Evolutionary conservation across 2,888 invertebrate species (phyloP).

Genomic region (Tromatobia lineatoria): DNA sequence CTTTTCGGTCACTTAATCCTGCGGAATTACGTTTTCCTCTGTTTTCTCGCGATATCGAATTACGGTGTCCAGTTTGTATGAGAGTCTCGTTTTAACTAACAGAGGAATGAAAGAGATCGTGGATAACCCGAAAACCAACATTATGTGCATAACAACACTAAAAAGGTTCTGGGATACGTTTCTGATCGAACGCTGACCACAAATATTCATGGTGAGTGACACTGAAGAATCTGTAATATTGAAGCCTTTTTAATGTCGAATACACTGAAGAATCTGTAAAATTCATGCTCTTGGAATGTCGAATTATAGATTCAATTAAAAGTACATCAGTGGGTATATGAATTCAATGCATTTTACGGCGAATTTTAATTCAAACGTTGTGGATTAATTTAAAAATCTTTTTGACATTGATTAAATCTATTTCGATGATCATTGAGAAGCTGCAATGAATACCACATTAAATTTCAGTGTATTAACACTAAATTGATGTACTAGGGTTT

Average conservation of each 20-base stretch:
- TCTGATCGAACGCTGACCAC: background rate
- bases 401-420: too few relatives aligned
- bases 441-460: too few relatives aligned
- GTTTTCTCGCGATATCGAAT: constrained; percentile 41
- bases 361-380: too few relatives aligned
- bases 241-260: too few relatives aligned
- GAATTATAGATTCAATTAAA: too few relatives aligned
- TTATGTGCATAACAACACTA: constrained; percentile 51
- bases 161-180: constrained; percentile 56
- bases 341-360: too few relatives aligned
- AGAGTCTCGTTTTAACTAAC: constrained; percentile 54
- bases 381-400: too few relatives aligned
- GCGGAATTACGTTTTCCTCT: constrained; percentile 59
- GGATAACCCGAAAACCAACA: constrained; percentile 42
- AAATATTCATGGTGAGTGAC: background rate
- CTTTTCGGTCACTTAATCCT: constrained; percentile 59
- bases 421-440: too few relatives aligned
- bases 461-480: too few relatives aligned
- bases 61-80: constrained; percentile 47
- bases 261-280: too few relatives aligned
- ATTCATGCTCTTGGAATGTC: too few relatives aligned
- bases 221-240: background rate
- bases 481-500: background rate
- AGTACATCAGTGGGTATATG: too few relatives aligned
- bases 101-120: constrained; percentile 59